A percentile compares a stretch with the other conserved stretches of the same genome.
These are phyloP conservation scores for Marasmarcha lunaedactyla DNA, from an alignment of 2,888 invertebrate genomes.

Conservation along the genomic window DNA sequence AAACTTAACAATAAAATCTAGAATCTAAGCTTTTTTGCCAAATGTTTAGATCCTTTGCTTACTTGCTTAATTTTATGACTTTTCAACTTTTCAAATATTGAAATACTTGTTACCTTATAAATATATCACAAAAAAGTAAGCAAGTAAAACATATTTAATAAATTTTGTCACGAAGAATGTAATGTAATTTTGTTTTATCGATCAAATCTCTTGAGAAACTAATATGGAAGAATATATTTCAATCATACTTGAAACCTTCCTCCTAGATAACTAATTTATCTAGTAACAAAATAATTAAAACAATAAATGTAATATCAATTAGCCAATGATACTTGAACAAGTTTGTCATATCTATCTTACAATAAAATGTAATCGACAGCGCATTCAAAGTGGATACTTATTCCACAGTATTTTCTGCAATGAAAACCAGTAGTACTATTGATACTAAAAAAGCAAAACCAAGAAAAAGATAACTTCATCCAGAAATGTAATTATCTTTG, in stretches of 20 bases:
- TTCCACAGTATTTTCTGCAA: conserved; percentile 28
- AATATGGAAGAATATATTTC: too few species aligned
- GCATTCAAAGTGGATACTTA: conserved; percentile 29
- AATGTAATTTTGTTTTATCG: conserved; percentile 1
- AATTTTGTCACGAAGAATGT: conserved; percentile 3
- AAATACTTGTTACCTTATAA: too few species aligned
- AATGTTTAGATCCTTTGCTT: too few species aligned
- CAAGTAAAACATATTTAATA: neutral
- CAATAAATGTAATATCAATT: conserved; percentile 32
- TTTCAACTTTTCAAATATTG: conserved; percentile 1
- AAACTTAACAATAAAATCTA: conserved; percentile 51
- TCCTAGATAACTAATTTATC: too few species aligned
- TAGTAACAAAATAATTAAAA: conserved; percentile 26
- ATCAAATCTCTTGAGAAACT: too few species aligned
- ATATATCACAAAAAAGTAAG: conserved; percentile 3
- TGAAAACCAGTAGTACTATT: conserved; percentile 63
- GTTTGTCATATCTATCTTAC: conserved; percentile 42
- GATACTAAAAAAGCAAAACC: conserved; percentile 39
- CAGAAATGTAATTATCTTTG: conserved; percentile 13
- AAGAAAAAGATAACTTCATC: conserved; percentile 20
- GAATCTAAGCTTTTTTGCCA: neutral
- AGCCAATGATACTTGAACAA: conserved; percentile 49
- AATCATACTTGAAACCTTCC: too few species aligned
- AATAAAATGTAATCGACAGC: conserved; percentile 42
- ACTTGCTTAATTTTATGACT: conserved; percentile 14